A percentile compares a stretch with the other conserved stretches of the same genome.
Evolutionary conservation across 1,140 invertebrate species (phyloP).

Genomic region (Rhynchophorus ferrugineus): DNA sequence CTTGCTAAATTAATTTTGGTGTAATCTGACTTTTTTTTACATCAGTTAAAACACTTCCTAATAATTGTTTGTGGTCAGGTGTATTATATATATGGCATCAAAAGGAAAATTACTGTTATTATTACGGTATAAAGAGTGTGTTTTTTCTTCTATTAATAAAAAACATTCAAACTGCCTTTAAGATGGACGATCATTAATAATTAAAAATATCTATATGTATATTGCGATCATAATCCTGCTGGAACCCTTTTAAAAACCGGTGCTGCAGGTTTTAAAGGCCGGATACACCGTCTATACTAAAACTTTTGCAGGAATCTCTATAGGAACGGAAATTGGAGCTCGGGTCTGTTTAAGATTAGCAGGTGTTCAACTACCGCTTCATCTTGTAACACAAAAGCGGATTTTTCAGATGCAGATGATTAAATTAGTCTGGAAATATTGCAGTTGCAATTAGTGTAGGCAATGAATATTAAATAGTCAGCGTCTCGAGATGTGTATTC

Average conservation of each 20-base stretch:
- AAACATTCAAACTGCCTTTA: too few relatives aligned
- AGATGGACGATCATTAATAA: too few relatives aligned
- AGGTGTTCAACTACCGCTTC: constrained; percentile 13
- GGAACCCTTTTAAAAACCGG: constrained; percentile 17
- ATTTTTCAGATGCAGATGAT: neutral
- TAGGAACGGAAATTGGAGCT: constrained; percentile 18
- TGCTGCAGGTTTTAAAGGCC: constrained; percentile 17
- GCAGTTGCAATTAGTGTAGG: too few relatives aligned
- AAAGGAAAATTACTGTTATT: neutral
- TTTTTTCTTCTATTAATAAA: neutral
- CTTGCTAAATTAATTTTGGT: too few relatives aligned
- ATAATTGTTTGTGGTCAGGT: too few relatives aligned
- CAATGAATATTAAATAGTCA: too few relatives aligned
- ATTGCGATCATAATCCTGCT: constrained; percentile 11
- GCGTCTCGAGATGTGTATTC: too few relatives aligned
- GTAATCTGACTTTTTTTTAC: too few relatives aligned
- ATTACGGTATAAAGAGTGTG: neutral
- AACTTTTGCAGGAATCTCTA: constrained; percentile 18
- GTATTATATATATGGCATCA: too few relatives aligned
- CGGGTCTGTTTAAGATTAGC: constrained; percentile 11
- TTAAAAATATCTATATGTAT: too few relatives aligned
- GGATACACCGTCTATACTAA: constrained; percentile 7
- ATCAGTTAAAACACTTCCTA: too few relatives aligned
- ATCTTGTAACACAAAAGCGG: constrained; percentile 2
- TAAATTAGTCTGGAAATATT: constrained; percentile 3